Conservation (phyloP, 2,888 invertebrate species). For the Vanessa cardui region DNA sequence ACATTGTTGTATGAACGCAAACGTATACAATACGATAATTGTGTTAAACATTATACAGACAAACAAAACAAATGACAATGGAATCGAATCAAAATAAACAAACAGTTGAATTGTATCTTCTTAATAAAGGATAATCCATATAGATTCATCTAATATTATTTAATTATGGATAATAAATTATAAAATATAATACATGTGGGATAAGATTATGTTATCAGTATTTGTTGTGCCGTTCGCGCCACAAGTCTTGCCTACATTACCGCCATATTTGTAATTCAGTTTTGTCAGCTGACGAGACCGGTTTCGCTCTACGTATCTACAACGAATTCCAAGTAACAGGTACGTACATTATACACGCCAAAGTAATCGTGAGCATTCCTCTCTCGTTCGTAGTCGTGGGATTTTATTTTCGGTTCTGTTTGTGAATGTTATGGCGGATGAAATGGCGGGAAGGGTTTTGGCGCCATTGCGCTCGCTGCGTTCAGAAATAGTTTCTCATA, state of each 20-base stretch:
- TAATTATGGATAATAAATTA: constrained; percentile 5
- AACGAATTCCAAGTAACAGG: constrained; percentile 71
- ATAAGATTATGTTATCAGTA: constrained; percentile 58
- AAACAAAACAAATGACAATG: neutral
- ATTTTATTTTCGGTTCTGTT: constrained; percentile 55
- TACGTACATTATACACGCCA: constrained; percentile 51
- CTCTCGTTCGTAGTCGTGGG: constrained; percentile 48
- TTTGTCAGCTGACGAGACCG: constrained; percentile 74
- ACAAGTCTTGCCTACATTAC: constrained; percentile 48
- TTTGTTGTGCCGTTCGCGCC: constrained; percentile 42
- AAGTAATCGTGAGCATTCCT: constrained; percentile 60
- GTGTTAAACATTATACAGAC: neutral
- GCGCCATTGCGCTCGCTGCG: constrained; percentile 40
- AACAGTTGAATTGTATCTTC: neutral
- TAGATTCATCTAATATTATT: neutral
- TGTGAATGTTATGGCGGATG: constrained; percentile 44
- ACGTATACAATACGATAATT: neutral
- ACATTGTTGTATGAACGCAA: constrained; percentile 4
- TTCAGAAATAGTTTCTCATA: constrained; percentile 18
- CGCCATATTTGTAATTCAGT: constrained; percentile 59
- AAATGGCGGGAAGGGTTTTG: constrained; percentile 48
- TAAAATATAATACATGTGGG: constrained; percentile 20
- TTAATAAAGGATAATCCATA: constrained; percentile 6
- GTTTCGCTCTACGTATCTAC: constrained; percentile 55
- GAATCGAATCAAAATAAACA: neutral